A percentile compares a stretch with the other conserved stretches of the same genome.
Evolutionary conservation across 2,888 invertebrate species (phyloP).

Genomic region (Nomada ferruginata): DNA sequence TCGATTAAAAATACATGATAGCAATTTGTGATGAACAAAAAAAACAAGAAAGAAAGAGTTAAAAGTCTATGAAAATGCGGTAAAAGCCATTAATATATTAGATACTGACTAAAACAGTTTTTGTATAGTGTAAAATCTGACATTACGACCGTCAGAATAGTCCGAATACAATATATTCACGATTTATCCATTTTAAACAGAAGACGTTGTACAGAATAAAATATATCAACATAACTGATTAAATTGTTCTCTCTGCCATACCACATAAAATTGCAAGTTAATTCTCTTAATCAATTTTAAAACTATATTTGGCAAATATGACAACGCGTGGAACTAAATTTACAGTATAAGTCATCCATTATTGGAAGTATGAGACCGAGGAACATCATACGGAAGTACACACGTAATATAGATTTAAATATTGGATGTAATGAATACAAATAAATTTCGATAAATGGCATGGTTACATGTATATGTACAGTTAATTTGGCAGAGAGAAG

Average conservation of each 20-base stretch:
- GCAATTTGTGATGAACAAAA: slow-evolving; percentile 30
- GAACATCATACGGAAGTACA: slow-evolving; percentile 3
- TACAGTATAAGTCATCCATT: slow-evolving; percentile 9
- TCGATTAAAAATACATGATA: slow-evolving; percentile 43
- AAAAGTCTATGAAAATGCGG: slow-evolving; percentile 38
- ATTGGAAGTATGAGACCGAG: slow-evolving; percentile 21
- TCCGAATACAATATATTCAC: slow-evolving; percentile 14
- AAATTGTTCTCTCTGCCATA: slow-evolving; percentile 58
- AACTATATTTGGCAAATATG: slow-evolving; percentile 32
- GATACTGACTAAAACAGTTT: slow-evolving; percentile 19
- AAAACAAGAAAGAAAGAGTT: slow-evolving; percentile 14
- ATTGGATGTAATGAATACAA: slow-evolving; percentile 24
- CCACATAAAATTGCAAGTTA: slow-evolving; percentile 28
- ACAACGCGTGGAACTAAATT: slow-evolving; percentile 17
- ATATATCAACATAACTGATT: slow-evolving; percentile 45
- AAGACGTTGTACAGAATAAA: slow-evolving; percentile 21
- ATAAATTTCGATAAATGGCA: slow-evolving; percentile 8
- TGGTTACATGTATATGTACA: slow-evolving; percentile 47
- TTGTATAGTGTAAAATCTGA: slow-evolving; percentile 19
- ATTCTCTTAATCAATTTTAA: slow-evolving; percentile 17
- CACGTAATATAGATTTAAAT: slow-evolving; percentile 30
- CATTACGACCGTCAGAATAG: slow-evolving; percentile 5
- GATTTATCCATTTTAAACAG: slow-evolving; percentile 21
- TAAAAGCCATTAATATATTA: slow-evolving; percentile 49
- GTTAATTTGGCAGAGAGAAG: slow-evolving; percentile 65